phyloP scores from a whole-genome alignment of 2,797 vertebrate species.

The Xiphorhynchus erythropygius region DNA sequence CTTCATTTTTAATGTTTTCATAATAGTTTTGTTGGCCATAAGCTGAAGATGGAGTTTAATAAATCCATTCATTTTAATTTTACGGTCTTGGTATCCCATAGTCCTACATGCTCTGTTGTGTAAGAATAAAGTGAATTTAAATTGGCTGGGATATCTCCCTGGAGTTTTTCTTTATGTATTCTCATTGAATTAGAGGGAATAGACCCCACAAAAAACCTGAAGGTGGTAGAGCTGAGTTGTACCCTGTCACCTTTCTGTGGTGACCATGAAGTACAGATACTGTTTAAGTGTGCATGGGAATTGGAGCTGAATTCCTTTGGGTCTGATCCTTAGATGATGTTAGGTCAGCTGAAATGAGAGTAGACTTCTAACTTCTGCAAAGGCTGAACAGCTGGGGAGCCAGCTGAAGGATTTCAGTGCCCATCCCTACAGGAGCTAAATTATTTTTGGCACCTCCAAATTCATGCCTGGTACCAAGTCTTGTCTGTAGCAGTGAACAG shows the following conservation, averaged over 20 bases:
- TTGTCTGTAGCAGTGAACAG: background rate
- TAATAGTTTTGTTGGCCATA: background rate
- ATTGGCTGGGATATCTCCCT: background rate
- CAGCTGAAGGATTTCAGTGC: background rate
- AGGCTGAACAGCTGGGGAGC: background rate
- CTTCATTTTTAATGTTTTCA: constrained; percentile 5
- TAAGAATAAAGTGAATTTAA: background rate
- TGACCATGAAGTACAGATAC: background rate
- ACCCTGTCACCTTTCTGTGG: background rate
- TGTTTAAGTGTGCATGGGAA: background rate
- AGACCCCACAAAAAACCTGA: background rate
- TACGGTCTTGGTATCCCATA: background rate
- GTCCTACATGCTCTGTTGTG: background rate
- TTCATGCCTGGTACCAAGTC: background rate
- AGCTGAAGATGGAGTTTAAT: constrained; percentile 11
- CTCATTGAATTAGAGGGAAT: background rate
- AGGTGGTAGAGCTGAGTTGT: background rate
- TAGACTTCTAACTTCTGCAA: background rate
- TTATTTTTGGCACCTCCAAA: background rate
- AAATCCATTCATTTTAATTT: constrained; percentile 22
- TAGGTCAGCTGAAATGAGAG: background rate
- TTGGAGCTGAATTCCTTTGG: background rate
- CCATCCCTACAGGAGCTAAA: background rate
- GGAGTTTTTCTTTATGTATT: background rate
- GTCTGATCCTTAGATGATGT: background rate